Base-by-base conservation (phyloP, 2,113 vertebrate species). In the Ariopsis seemanni region DNA sequence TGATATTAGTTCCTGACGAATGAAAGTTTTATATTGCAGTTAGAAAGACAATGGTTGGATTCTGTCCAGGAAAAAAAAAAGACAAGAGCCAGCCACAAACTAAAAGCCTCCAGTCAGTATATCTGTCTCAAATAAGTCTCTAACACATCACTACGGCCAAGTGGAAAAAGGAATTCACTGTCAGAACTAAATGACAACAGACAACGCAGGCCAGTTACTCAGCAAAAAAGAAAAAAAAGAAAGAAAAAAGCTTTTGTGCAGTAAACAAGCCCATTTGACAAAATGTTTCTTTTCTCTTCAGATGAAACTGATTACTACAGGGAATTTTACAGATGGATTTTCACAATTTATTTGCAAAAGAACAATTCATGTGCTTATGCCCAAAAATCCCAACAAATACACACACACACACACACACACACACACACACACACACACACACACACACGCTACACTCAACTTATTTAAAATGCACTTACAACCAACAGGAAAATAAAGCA, bases 31-130 rank as follows among this genome's bases (percentile, higher is more conserved):
- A 57, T 88, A 88, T 80, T 88, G 85, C 78, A 71, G 65, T 88
- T 83, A 42, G 72, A 86, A 85, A 84, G 85, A 80, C 55, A 91
- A 82, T 85, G 82, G 72, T 27, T 91, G 86, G 84, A 57, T 58
- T 85, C n/a, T 71, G 57, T 5, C 83, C 52, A 85, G 71, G 82
- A 83, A 55, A 71, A 75, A 71, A 75, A 50, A 84, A 48, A 75
- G 12, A 91, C 67, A 72, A 83, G 69, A 83, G 42, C 78, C 82
- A 84, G 71, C 78, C 57, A 71, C 81, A 89, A 87, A 88, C 82
- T 79, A 82, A 82, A 86, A 83, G 42, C 78, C 83, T 60, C 72
- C 82, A 71, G 67, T 17, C 62, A 87, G 62, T 80, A 74, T 17
- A 79, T 85, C 67, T 82, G 65, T 77, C 60, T 62, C 20, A 82